These are phyloP conservation scores for Falco peregrinus DNA, from an alignment of 2,797 vertebrate species.

Conservation along the genomic window DNA sequence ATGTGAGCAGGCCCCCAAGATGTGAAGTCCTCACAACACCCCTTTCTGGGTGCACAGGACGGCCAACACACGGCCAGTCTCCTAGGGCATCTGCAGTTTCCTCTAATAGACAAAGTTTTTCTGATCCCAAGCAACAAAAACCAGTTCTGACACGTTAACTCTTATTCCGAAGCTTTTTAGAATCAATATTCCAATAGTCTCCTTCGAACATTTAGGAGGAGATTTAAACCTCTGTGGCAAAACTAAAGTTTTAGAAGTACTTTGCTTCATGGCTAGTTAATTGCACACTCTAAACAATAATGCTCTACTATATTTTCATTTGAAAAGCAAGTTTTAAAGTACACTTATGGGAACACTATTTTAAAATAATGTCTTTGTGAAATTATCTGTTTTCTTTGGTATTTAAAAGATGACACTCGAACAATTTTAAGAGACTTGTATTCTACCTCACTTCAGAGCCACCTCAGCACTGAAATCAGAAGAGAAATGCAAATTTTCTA, in stretches of 20 bases:
- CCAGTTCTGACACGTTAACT: not conserved
- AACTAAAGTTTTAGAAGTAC: not conserved
- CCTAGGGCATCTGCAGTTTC: not conserved
- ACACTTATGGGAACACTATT: not conserved
- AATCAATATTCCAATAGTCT: not conserved
- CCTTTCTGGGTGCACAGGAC: not conserved
- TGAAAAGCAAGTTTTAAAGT: not conserved
- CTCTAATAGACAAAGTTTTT: not conserved
- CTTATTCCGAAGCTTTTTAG: not conserved
- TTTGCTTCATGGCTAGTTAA: not conserved
- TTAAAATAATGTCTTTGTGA: not conserved
- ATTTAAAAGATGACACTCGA: not conserved
- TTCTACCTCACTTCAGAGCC: not conserved
- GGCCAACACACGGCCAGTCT: not conserved
- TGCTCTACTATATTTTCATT: not conserved
- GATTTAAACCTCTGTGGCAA: not conserved
- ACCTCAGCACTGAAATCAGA: not conserved
- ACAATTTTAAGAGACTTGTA: not conserved
- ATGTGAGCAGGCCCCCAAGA: not conserved
- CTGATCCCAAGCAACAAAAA: not conserved
- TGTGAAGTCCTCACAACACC: not conserved
- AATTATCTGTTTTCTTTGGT: not conserved
- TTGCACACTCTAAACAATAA: not conserved
- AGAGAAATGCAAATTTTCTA: not conserved
- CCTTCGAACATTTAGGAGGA: not conserved